A percentile compares a stretch with the other conserved stretches of the same genome.
phyloP scores from a whole-genome alignment of 2,797 vertebrate species.

The Sebastes trivittatus region DNA sequence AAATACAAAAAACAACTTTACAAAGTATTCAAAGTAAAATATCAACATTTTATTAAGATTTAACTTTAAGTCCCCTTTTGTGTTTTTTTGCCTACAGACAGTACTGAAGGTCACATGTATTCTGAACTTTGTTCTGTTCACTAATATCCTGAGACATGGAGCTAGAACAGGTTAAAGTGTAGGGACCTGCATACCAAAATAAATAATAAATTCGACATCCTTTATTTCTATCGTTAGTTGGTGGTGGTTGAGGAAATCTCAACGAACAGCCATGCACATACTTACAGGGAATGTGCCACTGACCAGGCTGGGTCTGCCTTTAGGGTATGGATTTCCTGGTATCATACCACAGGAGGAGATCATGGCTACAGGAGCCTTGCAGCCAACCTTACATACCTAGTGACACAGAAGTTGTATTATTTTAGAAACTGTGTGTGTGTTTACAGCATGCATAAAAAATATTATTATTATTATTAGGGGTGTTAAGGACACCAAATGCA shows the following conservation, averaged over 20 bases:
- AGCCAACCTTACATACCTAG: slow-evolving; percentile 95
- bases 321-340: slow-evolving; percentile 97
- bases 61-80: neutral
- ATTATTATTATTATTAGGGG: too few species aligned
- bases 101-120: neutral
- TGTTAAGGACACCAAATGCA: too few species aligned
- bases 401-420: slow-evolving; percentile 4
- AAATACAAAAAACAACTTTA: neutral
- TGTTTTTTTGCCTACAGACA: neutral
- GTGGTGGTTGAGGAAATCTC: neutral
- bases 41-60: neutral
- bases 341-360: slow-evolving; percentile 98
- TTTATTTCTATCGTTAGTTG: neutral
- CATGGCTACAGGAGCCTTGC: slow-evolving; percentile 98
- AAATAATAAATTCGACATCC: neutral
- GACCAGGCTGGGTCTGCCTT: slow-evolving; percentile 95
- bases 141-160: too few species aligned
- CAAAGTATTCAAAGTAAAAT: neutral
- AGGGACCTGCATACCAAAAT: neutral
- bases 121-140: neutral
- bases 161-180: neutral
- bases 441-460: too few species aligned
- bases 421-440: neutral
- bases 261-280: neutral
- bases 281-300: slow-evolving; percentile 96